Evolutionary conservation across 2,888 invertebrate genomes (phyloP).

Genomic region (Pterobdella sp.): DNA sequence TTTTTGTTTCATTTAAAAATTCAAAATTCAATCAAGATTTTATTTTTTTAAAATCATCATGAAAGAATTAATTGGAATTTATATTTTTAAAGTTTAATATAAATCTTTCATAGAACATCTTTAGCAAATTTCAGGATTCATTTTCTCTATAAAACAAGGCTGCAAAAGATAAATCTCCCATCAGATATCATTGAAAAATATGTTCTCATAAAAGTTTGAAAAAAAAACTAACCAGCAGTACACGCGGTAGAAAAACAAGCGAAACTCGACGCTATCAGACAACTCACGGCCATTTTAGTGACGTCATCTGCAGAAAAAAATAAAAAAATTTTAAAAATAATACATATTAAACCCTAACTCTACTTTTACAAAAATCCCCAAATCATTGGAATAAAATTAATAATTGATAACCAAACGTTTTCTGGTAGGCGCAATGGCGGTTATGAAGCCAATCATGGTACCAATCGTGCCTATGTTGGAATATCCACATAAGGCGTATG

Average conservation of each 20-base stretch:
- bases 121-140: neutral
- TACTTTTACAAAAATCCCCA: neutral
- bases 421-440: constrained; percentile 34
- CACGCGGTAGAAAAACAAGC: constrained; percentile 38
- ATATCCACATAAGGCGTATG: constrained; percentile 37
- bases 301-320: constrained; percentile 30
- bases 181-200: neutral
- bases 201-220: neutral
- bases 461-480: constrained; percentile 39
- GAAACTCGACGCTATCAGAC: constrained; percentile 36
- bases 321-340: neutral
- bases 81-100: too few relatives aligned
- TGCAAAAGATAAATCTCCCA: neutral
- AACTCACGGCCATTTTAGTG: constrained; percentile 35
- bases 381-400: neutral
- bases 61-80: too few relatives aligned
- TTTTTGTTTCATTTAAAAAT: too few relatives aligned
- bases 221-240: constrained; percentile 33
- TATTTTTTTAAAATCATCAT: too few relatives aligned
- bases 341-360: neutral
- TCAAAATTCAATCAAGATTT: too few relatives aligned
- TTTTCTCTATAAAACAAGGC: constrained; percentile 7
- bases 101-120: too few relatives aligned
- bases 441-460: constrained; percentile 36
- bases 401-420: constrained; percentile 29